Evolutionary conservation across 2,797 vertebrate species (phyloP), one percentile per base, ranked within the genome.

Genomic region (Gobionotothen gibberifrons): DNA sequence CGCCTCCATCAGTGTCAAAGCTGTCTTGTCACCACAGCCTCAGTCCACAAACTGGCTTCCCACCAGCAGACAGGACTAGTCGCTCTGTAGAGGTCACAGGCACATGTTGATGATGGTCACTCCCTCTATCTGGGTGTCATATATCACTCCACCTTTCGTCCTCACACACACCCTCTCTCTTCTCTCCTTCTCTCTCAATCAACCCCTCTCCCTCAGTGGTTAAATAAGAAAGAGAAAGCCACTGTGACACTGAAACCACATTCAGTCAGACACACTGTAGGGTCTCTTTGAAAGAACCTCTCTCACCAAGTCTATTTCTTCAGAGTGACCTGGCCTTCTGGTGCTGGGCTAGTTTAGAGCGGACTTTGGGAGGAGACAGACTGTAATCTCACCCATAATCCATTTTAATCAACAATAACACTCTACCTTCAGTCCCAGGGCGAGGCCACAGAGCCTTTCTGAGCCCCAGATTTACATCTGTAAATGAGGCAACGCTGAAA

Each of bases 381-480:
- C 87, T 69, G 82, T 93, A 94, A 94, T 92, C 90, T 88, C 85
- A 85, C 66, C 86, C 88, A 90, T 94, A 94, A 94, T 93, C 90
- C 92, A 88, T 92, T 94, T 94, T 93, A 94, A 94, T 94, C 91
- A 94, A 92, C 91, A 92, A 93, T 93, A 94, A 93, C 91, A 94
- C 85, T 60, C 87, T 83, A 84, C 87, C 89, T 89, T 77, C 88
- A 90, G 90, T 89, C 89, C 86, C 80, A 81, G 90, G 87, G 90
- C 59, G 86, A 91, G 90, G 85, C 86, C 74, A 61, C 83, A 81
- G 87, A 89, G 88, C 81, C 74, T 78, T 83, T 84, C 88, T 87
- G 86, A 91, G 85, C 84, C 81, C 72, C 76, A 91, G 92, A 93
- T 95, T 93, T 93, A 95, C 90, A 89, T 92, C 89, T 87, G 26